phyloP scores from a whole-genome alignment of 2,113 vertebrate genomes.

The Petaurus breviceps region DNA sequence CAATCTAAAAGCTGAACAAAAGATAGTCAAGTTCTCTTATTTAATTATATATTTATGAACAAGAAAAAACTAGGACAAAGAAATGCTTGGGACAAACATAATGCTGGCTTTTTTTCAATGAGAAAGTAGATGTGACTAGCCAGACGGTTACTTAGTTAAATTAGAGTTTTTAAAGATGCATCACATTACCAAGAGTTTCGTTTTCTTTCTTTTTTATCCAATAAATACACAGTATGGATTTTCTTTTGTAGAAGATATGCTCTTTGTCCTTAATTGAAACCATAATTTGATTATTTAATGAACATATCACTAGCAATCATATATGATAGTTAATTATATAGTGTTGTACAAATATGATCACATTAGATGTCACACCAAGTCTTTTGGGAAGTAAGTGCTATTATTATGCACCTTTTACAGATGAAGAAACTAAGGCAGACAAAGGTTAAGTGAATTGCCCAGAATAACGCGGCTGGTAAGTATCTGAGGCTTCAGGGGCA shows the following conservation, averaged over 20 bases:
- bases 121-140: conserved; percentile 27
- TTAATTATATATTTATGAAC: conserved; percentile 43
- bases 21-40: conserved; percentile 44
- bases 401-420: not conserved
- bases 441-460: not conserved
- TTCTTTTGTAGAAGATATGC: not conserved
- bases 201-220: not conserved
- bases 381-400: not conserved
- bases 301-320: not conserved
- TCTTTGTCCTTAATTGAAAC: conserved; percentile 9
- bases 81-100: not conserved
- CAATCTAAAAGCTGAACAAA: not conserved
- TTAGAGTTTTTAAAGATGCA: conserved; percentile 10
- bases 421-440: not conserved
- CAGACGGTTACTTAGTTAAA: not conserved
- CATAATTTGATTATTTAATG: conserved; percentile 21
- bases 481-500: not conserved
- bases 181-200: not conserved
- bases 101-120: conserved; percentile 39
- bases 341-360: not conserved
- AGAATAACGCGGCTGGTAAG: not conserved
- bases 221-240: conserved; percentile 1
- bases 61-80: conserved; percentile 36
- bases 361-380: not conserved
- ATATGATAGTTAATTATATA: not conserved